Conservation (phyloP, 2,113 vertebrate species). For the Hucho hucho region DNA sequence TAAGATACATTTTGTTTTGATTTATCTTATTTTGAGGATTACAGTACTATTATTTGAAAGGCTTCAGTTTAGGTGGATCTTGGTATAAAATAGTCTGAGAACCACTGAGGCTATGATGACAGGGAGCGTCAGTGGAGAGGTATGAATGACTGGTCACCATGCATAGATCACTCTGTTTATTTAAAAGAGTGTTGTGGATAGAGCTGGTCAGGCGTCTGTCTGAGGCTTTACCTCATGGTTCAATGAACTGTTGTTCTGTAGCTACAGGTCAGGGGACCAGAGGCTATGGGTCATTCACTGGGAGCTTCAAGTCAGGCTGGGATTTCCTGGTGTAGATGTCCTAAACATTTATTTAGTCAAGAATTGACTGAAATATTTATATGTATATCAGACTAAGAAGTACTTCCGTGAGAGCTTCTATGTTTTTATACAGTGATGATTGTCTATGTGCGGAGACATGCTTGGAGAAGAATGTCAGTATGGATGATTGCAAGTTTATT, state of each 20-base stretch:
- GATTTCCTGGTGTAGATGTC: too few species aligned
- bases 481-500: too few species aligned
- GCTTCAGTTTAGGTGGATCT: not conserved
- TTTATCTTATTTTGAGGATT: not conserved
- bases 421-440: too few species aligned
- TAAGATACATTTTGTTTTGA: not conserved
- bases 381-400: too few species aligned
- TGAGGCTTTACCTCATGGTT: not conserved
- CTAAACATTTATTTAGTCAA: too few species aligned
- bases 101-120: not conserved
- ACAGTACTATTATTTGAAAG: not conserved
- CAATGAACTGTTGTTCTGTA: not conserved
- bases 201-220: not conserved
- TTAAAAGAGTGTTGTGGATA: too few species aligned
- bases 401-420: too few species aligned
- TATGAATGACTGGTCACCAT: too few species aligned
- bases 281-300: not conserved
- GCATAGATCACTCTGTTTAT: too few species aligned
- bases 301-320: not conserved
- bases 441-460: not conserved
- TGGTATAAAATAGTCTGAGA: not conserved
- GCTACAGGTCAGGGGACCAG: not conserved
- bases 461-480: not conserved
- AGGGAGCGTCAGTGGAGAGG: too few species aligned
- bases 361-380: too few species aligned